These are phyloP conservation scores for Ciconia boyciana DNA, from an alignment of 2,113 vertebrate species.

Conservation along the genomic window DNA sequence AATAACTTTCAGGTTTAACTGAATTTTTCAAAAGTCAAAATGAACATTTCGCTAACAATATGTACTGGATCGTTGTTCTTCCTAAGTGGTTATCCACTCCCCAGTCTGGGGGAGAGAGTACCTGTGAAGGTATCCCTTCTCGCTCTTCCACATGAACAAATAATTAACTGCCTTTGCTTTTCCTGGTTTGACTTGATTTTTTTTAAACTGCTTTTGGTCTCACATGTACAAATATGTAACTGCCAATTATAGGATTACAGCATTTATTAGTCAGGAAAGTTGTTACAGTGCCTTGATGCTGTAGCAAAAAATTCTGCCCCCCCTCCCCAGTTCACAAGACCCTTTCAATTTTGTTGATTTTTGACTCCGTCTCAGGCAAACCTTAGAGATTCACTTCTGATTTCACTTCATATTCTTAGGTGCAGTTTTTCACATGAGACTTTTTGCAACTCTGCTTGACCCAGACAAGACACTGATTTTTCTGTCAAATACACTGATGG, in stretches of 20 bases:
- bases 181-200: neutral
- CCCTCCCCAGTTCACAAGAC: neutral
- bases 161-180: neutral
- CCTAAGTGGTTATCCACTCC: neutral
- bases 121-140: neutral
- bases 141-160: neutral
- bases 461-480: neutral
- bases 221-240: neutral
- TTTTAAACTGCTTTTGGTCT: neutral
- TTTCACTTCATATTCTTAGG: neutral
- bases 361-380: neutral
- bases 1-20: neutral
- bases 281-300: neutral
- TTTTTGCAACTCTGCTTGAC: neutral
- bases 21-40: neutral
- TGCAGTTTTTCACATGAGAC: neutral
- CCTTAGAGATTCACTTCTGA: neutral
- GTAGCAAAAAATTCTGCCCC: neutral
- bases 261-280: constrained; percentile 45
- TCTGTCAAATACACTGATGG: neutral
- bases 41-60: neutral
- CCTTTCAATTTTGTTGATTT: neutral
- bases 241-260: constrained; percentile 49
- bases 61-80: neutral
- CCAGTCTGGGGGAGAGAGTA: neutral